Evolutionary conservation across 1,140 invertebrate genomes (phyloP).

Genomic region (Popillia japonica): DNA sequence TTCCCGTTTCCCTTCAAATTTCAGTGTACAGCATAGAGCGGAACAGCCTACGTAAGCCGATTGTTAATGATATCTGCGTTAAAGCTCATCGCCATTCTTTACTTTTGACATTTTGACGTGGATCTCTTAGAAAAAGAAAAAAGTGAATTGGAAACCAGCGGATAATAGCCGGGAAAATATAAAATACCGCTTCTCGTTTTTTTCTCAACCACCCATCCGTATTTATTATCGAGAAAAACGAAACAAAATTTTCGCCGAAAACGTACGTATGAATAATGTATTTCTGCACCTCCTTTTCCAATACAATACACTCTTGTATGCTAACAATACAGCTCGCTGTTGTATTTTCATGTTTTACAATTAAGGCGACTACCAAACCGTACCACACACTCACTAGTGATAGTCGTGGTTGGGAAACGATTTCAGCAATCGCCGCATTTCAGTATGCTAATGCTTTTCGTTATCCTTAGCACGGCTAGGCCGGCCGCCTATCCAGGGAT

Average conservation of each 20-base stretch:
- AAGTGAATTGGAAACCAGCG: too few relatives aligned
- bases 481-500: background rate
- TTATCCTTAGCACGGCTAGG: background rate
- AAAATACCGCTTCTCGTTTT: background rate
- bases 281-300: background rate
- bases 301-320: too few relatives aligned
- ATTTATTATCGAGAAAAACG: background rate
- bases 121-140: too few relatives aligned
- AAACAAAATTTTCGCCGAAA: background rate
- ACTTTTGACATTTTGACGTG: too few relatives aligned
- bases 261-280: background rate
- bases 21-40: too few relatives aligned
- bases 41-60: too few relatives aligned
- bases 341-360: background rate
- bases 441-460: background rate
- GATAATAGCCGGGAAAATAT: too few relatives aligned
- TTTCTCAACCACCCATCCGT: background rate
- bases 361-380: background rate
- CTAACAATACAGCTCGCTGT: background rate
- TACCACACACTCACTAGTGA: too few relatives aligned
- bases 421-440: slow-evolving; percentile 1
- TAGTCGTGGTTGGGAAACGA: background rate
- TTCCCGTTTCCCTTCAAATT: too few relatives aligned
- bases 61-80: too few relatives aligned
- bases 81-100: too few relatives aligned